Percentiles rank a stretch among this genome's conserved stretches.
Evolutionary conservation across 2,113 vertebrate species (phyloP).

Genomic region (Vulpes lagopus): DNA sequence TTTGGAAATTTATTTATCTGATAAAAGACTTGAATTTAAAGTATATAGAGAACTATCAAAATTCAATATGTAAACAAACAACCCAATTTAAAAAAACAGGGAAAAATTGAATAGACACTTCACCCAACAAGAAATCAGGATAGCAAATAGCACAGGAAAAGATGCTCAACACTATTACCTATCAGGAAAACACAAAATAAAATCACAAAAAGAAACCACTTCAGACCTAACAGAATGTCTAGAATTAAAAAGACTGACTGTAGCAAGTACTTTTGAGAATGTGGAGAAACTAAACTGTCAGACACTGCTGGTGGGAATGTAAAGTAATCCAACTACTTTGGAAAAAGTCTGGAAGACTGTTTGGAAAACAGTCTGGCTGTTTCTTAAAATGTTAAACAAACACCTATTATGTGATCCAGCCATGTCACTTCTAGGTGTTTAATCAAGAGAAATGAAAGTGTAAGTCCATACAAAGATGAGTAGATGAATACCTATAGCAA

Average conservation of each 20-base stretch:
- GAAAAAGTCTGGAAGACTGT: background rate
- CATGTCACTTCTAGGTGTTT: background rate
- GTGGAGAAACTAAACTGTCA: background rate
- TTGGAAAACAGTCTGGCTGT: background rate
- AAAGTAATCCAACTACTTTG: background rate
- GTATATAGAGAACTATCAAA: background rate
- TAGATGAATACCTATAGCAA: background rate
- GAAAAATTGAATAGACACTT: background rate
- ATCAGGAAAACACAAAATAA: background rate
- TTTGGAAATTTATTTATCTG: background rate
- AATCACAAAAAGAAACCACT: background rate
- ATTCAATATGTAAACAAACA: background rate
- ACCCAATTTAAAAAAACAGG: background rate
- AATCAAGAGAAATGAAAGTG: slow-evolving; percentile 9
- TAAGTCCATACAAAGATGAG: background rate
- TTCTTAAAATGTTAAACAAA: background rate
- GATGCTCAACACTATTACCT: background rate
- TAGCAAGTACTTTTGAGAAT: background rate
- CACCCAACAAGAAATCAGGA: background rate
- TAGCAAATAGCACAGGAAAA: background rate
- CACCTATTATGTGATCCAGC: background rate
- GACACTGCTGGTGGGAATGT: background rate
- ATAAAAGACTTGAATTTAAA: background rate
- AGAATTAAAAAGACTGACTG: background rate
- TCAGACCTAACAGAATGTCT: background rate